Base-by-base conservation (phyloP, 2,797 vertebrate species). In the Megalops cyprinoides region DNA sequence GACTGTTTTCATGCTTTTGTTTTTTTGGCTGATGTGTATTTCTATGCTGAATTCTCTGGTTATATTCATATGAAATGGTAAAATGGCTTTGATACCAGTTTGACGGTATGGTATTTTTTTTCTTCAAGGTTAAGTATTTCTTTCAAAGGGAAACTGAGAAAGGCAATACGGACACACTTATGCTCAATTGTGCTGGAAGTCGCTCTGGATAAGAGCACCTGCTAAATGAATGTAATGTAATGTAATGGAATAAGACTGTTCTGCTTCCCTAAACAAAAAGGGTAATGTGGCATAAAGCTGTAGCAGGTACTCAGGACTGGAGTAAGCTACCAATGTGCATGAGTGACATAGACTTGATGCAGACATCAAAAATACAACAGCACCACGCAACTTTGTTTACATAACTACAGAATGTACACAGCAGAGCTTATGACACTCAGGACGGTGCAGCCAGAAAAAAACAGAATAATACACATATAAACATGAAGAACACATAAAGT, bases 81-180 rank as follows among this genome's bases (percentile, higher is more conserved):
- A 71, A 71, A 71, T 44, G 39, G 44, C 67, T 39, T 71, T 71
- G 18, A n/a, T 71, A 37, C 25, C 39, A 71, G 39, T 71, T 67
- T 37, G 62, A 15, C 67, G 39, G 2, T 18, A 23, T 42, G 44
- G 67, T 23, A 42, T 39, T 71, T 18, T 23, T 67, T 71, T 39
- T 7, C 8, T 39, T 12, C n/a, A n/a, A n/a, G n/a, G n/a, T n/a
- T n/a, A n/a, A n/a, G n/a, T n/a, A n/a, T n/a, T n/a, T n/a, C n/a
- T n/a, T n/a, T n/a, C n/a, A n/a, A n/a, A n/a, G n/a, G 56, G 31
- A n/a, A 65, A 12, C 9, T 34, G 31, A 0, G 60, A 65, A 65
- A 34, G 31, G 5, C 60, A n/a, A n/a, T n/a, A n/a, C n/a, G n/a
- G n/a, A n/a, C n/a, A n/a, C n/a, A n/a, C n/a, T n/a, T n/a, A n/a